Base-by-base conservation (phyloP, 2,888 invertebrate genomes). In the Drosophila helvetica region DNA sequence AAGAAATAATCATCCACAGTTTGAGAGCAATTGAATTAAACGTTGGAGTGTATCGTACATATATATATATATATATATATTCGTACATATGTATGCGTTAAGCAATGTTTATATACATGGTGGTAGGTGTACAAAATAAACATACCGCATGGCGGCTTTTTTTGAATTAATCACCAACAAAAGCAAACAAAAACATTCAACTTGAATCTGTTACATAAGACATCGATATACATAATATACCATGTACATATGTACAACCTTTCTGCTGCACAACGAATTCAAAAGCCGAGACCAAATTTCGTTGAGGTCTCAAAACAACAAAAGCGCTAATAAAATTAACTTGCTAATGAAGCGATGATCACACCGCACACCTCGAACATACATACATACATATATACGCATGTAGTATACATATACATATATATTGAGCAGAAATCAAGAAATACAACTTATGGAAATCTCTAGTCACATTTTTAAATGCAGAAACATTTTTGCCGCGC, bases 291-390 rank as follows among this genome's bases (percentile, higher is more conserved):
- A 61, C 65, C 63, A 67, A 79, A 74, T 54, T 70, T 33, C 67
- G 56, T 67, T 71, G 56, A 46, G 56, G 42, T 38, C 71, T 58
- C 57, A 66, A n/a, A 63, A 66, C 64, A 38, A 58, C 66, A 77
- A 84, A 74, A 50, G 63, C 55, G 56, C 64, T 86, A 84, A 86
- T 84, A 77, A 84, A 86, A 87, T 87, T 79, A 86, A 84, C 79
- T 77, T 73, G 72, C 85, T 88, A 88, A 84, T 88, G 85, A 84
- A 78, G 63, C 79, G 71, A 84, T 86, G 81, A 84, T 76, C 86
- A 59, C 64, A 73, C 69, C 59, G 54, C 48, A 30, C 25, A 22
- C 27, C n/a, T 63, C 38, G 15, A 15, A 61, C 27, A 47, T 4
- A 25, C 19, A 64, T 8, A 50, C 18, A 47, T 42, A 47, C 19